These are phyloP conservation scores for Teleiodes luculella DNA, from an alignment of 2,888 invertebrate species.

Conservation along the genomic window DNA sequence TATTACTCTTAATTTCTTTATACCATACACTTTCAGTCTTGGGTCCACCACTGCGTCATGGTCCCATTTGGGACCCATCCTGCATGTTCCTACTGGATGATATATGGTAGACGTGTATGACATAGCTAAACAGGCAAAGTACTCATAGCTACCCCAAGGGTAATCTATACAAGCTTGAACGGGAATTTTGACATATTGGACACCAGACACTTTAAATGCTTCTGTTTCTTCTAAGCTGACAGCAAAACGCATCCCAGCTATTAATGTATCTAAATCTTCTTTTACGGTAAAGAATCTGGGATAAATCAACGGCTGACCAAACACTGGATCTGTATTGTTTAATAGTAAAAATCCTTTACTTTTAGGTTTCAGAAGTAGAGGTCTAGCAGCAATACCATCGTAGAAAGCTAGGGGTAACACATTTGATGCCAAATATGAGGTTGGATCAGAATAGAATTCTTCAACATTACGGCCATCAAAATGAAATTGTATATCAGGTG, in stretches of 20 bases:
- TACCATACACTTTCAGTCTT: constrained; percentile 80
- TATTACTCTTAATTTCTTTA: constrained; percentile 80
- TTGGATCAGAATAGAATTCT: constrained; percentile 80
- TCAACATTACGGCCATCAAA: constrained; percentile 79
- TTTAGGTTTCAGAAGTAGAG: constrained; percentile 80
- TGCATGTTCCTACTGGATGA: constrained; percentile 84
- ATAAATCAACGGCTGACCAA: constrained; percentile 85
- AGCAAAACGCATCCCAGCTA: constrained; percentile 80
- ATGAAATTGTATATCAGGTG: constrained; percentile 83
- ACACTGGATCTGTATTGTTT: constrained; percentile 83
- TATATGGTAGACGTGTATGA: constrained; percentile 84
- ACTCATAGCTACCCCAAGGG: constrained; percentile 80
- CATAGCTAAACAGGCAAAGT: constrained; percentile 81
- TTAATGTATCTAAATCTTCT: constrained; percentile 80
- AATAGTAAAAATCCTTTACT: constrained; percentile 81
- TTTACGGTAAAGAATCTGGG: constrained; percentile 83
- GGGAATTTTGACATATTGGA: constrained; percentile 73
- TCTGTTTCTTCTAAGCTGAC: constrained; percentile 79
- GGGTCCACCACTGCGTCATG: constrained; percentile 82
- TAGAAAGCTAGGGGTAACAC: constrained; percentile 80
- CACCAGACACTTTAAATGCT: constrained; percentile 77
- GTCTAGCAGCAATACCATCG: constrained; percentile 79
- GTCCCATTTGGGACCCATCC: constrained; percentile 83
- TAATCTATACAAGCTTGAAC: constrained; percentile 78
- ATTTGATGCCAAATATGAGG: constrained; percentile 61